A percentile compares a stretch with the other conserved stretches of the same genome.
Conservation (phyloP, 2,113 vertebrate genomes). For the Oryctolagus cuniculus region DNA sequence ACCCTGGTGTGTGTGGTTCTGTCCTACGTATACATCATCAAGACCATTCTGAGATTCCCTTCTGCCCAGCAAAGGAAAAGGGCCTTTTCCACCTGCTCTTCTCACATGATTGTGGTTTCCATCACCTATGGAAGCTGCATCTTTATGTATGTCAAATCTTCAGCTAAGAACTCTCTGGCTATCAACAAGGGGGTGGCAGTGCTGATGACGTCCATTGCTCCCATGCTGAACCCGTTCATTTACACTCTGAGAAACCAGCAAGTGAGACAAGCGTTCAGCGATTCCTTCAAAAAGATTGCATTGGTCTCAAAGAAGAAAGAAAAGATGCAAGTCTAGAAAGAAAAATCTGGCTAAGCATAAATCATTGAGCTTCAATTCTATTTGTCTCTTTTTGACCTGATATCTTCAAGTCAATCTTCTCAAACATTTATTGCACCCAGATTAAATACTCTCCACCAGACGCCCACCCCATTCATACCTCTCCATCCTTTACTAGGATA, state of each 20-base stretch:
- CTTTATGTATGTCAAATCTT: slow-evolving; percentile 66
- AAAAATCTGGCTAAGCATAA: not conserved
- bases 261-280: slow-evolving; percentile 3
- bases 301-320: not conserved
- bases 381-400: not conserved
- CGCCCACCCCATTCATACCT: not conserved
- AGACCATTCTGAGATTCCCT: slow-evolving; percentile 65
- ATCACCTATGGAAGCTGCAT: slow-evolving; percentile 60
- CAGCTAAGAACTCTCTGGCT: slow-evolving; percentile 43
- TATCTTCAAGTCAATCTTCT: not conserved
- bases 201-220: slow-evolving; percentile 42
- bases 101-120: slow-evolving; percentile 65
- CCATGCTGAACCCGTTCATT: slow-evolving; percentile 69
- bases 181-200: slow-evolving; percentile 48
- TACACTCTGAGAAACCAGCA: slow-evolving; percentile 61
- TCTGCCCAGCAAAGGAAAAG: slow-evolving; percentile 62
- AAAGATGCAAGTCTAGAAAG: not conserved
- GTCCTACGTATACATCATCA: slow-evolving; percentile 68
- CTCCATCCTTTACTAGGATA: not conserved
- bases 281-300: not conserved
- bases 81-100: slow-evolving; percentile 67
- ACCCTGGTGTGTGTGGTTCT: slow-evolving; percentile 69
- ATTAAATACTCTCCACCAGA: not conserved
- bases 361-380: not conserved
- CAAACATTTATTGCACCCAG: not conserved